Conservation (phyloP, 1,140 invertebrate species). For the Listronotus oregonensis region DNA sequence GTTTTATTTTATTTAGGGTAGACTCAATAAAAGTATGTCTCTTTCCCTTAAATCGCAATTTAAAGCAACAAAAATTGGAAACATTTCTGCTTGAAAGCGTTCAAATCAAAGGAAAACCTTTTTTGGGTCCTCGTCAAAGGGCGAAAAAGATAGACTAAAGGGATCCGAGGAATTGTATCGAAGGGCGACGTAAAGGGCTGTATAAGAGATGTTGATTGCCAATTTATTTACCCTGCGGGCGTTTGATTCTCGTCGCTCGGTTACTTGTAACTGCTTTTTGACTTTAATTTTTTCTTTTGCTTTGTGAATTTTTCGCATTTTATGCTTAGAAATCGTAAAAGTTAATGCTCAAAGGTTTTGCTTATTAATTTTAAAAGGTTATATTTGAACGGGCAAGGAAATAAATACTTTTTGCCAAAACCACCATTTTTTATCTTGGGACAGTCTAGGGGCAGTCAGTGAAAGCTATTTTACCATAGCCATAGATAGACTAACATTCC, state of each 20-base stretch:
- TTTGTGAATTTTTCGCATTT: neutral
- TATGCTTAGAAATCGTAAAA: no score
- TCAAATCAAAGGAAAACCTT: conserved; percentile 31
- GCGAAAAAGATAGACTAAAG: conserved; percentile 7
- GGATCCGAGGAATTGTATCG: conserved; percentile 10
- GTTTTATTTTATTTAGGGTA: neutral
- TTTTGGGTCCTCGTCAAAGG: conserved; percentile 33
- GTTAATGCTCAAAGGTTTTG: no score
- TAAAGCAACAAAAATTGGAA: conserved; percentile 31
- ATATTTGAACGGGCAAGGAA: no score
- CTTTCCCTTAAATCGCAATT: conserved; percentile 21
- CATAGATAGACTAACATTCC: no score
- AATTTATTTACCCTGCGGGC: conserved; percentile 52
- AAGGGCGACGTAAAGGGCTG: conserved; percentile 31
- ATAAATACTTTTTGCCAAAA: no score
- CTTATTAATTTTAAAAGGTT: no score
- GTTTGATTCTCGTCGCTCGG: conserved; percentile 41
- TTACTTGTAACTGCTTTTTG: conserved; percentile 17
- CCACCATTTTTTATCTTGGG: no score
- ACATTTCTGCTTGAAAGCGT: conserved; percentile 24
- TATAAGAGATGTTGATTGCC: conserved; percentile 50
- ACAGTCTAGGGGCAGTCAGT: no score
- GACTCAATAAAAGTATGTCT: neutral
- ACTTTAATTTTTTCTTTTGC: conserved; percentile 3
- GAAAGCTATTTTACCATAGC: no score